Conservation (phyloP, 2,888 invertebrate species). For the Drosophila affinis region DNA sequence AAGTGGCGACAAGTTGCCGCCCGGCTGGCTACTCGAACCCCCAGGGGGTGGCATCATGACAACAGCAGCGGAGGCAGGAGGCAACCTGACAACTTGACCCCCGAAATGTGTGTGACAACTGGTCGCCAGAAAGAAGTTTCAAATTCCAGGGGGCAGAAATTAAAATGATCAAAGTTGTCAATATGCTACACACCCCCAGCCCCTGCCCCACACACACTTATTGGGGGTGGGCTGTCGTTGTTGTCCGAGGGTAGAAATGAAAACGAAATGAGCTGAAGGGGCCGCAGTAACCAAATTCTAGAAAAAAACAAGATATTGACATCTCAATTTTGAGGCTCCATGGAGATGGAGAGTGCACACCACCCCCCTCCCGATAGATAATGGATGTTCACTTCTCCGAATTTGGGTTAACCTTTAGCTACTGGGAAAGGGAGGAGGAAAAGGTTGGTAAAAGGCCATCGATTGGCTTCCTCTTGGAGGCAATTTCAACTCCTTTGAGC, state of each 20-base stretch:
- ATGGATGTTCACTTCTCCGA: too few species aligned
- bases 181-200: constrained; percentile 2
- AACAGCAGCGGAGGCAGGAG: constrained; percentile 53
- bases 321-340: too few species aligned
- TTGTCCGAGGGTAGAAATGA: constrained; percentile 14
- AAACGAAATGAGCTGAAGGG: background rate
- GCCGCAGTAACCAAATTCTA: too few species aligned
- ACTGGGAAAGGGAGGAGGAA: too few species aligned
- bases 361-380: too few species aligned
- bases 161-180: constrained; percentile 23
- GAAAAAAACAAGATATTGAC: too few species aligned
- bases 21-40: constrained; percentile 38
- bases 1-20: constrained; percentile 71
- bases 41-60: constrained; percentile 47
- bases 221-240: too few species aligned
- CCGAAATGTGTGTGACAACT: constrained; percentile 67
- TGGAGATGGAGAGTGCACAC: too few species aligned
- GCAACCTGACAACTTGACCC: constrained; percentile 75
- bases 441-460: too few species aligned
- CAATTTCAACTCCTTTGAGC: background rate
- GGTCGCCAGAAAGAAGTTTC: constrained; percentile 34
- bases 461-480: too few species aligned
- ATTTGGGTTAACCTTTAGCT: too few species aligned
- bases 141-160: constrained; percentile 33
- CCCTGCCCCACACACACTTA: too few species aligned